These are phyloP conservation scores for Odiellus spinosus DNA, from an alignment of 2,888 invertebrate genomes.

Conservation along the genomic window DNA sequence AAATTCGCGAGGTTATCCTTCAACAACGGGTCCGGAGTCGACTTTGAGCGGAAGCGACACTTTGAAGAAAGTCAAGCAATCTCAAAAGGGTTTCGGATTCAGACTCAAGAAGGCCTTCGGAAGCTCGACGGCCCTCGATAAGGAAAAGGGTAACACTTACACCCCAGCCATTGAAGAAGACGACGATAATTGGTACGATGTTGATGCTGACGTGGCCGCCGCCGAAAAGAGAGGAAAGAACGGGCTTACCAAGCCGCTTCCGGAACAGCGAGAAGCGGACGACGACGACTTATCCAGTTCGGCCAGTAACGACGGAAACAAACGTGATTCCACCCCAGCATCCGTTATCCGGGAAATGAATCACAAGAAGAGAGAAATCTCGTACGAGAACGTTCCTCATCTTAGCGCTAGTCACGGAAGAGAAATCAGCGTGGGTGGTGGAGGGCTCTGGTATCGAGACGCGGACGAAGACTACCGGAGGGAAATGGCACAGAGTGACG, in stretches of 20 bases:
- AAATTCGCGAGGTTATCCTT: no score
- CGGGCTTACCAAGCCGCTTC: no score
- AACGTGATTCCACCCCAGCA: constrained; percentile 8
- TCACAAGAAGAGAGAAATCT: constrained; percentile 16
- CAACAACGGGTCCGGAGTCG: neutral
- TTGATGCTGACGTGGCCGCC: neutral
- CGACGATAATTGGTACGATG: constrained; percentile 16
- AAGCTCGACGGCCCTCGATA: neutral
- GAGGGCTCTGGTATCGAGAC: constrained; percentile 13
- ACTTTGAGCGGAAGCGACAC: constrained; percentile 11
- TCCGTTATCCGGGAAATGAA: constrained; percentile 17
- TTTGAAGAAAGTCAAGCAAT: constrained; percentile 8
- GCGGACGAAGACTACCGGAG: constrained; percentile 18
- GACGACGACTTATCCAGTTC: constrained; percentile 13
- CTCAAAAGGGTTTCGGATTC: constrained; percentile 13
- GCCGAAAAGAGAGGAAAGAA: no score
- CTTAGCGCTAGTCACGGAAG: constrained; percentile 5
- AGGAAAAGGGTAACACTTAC: neutral
- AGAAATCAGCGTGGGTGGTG: constrained; percentile 1
- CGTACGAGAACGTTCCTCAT: constrained; percentile 16
- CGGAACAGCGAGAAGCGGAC: neutral
- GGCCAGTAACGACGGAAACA: constrained; percentile 9
- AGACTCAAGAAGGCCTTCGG: constrained; percentile 2
- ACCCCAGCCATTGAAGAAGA: neutral
- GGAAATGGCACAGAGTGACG: constrained; percentile 16